These are phyloP conservation scores for Australoheros facetus DNA, from an alignment of 2,797 vertebrate genomes.

Conservation along the genomic window DNA sequence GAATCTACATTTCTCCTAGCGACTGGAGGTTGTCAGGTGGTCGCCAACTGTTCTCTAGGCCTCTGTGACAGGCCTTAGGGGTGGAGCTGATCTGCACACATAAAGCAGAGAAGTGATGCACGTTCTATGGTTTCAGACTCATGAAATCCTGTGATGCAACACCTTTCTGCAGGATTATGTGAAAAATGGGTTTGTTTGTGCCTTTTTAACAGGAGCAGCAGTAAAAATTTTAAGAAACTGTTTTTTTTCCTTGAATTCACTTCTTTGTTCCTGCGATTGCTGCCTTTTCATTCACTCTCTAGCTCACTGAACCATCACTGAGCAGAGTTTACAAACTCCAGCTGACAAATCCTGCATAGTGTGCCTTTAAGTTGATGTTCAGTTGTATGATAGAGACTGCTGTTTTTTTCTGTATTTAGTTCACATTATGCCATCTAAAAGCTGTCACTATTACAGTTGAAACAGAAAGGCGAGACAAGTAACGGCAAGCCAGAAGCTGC, in stretches of 20 bases:
- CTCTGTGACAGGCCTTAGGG: not conserved
- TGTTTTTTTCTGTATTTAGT: not conserved
- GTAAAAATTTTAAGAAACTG: too few species aligned
- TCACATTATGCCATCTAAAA: not conserved
- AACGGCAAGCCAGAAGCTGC: constrained; percentile 89
- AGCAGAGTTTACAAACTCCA: not conserved
- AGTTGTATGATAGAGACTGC: not conserved
- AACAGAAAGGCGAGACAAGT: constrained; percentile 86
- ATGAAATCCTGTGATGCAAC: not conserved
- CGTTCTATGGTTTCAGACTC: not conserved
- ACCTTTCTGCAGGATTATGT: not conserved
- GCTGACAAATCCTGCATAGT: not conserved
- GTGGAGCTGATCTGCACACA: not conserved
- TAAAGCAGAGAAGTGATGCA: not conserved
- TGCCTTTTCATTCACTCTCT: not conserved
- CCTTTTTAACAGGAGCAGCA: not conserved
- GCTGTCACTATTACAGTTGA: constrained; percentile 80
- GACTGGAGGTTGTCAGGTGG: not conserved
- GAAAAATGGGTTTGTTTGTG: not conserved
- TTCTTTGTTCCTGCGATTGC: not conserved
- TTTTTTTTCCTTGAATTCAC: not conserved
- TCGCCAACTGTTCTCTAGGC: not conserved
- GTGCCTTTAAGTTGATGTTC: not conserved
- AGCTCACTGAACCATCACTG: not conserved
- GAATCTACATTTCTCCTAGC: too few species aligned